These are phyloP conservation scores for Gobio gobio DNA, from an alignment of 2,113 vertebrate species.

Conservation along the genomic window DNA sequence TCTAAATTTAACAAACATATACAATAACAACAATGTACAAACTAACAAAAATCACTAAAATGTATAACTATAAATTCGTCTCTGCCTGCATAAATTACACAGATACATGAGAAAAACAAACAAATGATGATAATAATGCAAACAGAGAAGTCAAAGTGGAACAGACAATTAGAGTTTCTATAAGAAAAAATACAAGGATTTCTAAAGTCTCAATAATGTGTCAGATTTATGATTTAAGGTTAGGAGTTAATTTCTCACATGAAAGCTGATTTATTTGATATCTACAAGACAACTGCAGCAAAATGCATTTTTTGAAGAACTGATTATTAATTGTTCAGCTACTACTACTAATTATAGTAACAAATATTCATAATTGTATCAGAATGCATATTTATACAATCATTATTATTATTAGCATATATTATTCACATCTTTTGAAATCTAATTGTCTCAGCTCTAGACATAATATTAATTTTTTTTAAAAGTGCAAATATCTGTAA, in stretches of 20 bases:
- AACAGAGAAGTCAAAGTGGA: not conserved
- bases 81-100: not conserved
- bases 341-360: not conserved
- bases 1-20: too few relatives aligned
- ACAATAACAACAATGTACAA: not conserved
- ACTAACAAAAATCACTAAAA: not conserved
- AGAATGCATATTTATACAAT: not conserved
- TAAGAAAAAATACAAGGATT: not conserved
- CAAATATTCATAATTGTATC: not conserved
- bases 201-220: not conserved
- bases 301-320: not conserved
- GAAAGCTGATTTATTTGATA: too few relatives aligned
- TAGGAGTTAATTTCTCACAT: too few relatives aligned
- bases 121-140: not conserved
- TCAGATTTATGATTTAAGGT: not conserved
- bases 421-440: not conserved
- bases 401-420: not conserved
- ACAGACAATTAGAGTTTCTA: not conserved
- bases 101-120: not conserved
- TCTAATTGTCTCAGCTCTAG: not conserved
- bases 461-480: not conserved
- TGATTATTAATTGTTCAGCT: not conserved
- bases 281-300: too few relatives aligned
- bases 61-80: not conserved
- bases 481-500: not conserved